Base-by-base conservation (phyloP, 2,113 vertebrate genomes). In the Mixornis gularis region DNA sequence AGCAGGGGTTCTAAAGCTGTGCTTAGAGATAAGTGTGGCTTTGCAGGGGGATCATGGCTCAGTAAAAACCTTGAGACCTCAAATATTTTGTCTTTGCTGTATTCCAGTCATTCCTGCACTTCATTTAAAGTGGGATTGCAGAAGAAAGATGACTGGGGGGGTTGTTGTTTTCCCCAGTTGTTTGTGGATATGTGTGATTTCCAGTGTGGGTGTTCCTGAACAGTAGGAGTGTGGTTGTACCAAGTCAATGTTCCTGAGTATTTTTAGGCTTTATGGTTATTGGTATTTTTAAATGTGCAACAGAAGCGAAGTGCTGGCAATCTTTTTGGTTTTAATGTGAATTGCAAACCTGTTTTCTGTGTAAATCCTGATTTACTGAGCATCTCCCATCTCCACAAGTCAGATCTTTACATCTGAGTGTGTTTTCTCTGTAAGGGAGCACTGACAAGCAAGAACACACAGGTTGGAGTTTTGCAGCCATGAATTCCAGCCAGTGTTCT, bases 61-160 rank as follows among this genome's bases (percentile, higher is more conserved):
- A 21, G 30, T 5, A 68, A 68, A 68, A 94, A 25, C 32, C 21
- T 9, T 13, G 40, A 89, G 27, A 63, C 43, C 27, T 59, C 36
- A 43, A 15, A 7, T 13, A 4, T 36, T 27, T 34, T 41, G 22
- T 7, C 21, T 79, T 85, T 80, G 63, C n/a, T 46, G 16, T 38
- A 1, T 63, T 77, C 32, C 16, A 13, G 1, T 0, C 6, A 0
- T 79, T 55, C 22, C 65, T 77, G n/a, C 13, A 3, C 26, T 59
- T 81, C 3, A 6, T 51, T 84, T 74, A 24, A 71, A 29, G 17
- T 32, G 43, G 36, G 21, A 40, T 52, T 77, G 34, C 27, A 36
- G 32, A 55, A 55, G 34, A 7, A 34, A 12, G 34, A 3, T 49
- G 24, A 0, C 10, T 46, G 63, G 52, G 64, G 38, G 16, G 34